phyloP scores from a whole-genome alignment of 2,113 vertebrate species.

The Bos javanicus region DNA sequence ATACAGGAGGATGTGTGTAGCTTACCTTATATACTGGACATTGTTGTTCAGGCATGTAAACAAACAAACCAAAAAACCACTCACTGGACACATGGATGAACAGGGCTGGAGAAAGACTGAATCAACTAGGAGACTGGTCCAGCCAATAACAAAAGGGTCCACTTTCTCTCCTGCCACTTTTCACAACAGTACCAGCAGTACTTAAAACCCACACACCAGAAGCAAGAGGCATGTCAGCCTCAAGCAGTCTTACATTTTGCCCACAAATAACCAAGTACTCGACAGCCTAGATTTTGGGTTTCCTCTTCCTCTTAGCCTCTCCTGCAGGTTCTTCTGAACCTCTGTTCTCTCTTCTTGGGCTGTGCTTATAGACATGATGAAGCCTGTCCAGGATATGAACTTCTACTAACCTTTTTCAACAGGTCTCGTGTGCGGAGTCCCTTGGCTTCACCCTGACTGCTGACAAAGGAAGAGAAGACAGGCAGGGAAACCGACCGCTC shows the following conservation, averaged over 20 bases:
- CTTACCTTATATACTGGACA: not conserved
- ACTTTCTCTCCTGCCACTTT: not conserved
- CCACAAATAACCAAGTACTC: not conserved
- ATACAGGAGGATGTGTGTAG: not conserved
- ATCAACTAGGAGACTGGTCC: not conserved
- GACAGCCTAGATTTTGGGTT: not conserved
- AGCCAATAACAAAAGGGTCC: not conserved
- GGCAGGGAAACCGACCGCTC: conserved; percentile 83
- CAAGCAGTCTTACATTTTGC: not conserved
- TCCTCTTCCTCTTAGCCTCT: not conserved
- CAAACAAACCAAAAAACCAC: not conserved
- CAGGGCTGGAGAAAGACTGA: not conserved
- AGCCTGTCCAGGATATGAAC: not conserved
- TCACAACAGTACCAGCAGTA: not conserved
- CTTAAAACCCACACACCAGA: not conserved
- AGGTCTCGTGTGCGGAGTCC: not conserved
- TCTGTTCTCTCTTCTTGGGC: not conserved
- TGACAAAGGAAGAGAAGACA: conserved; percentile 83
- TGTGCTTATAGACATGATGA: not conserved
- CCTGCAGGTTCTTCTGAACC: not conserved
- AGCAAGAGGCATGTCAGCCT: not conserved
- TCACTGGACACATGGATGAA: not conserved
- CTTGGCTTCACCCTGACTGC: conserved; percentile 32
- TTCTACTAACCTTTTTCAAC: conserved; percentile 39
- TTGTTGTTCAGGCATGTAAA: not conserved